A percentile compares a stretch with the other conserved stretches of the same genome.
Conservation (phyloP, 2,797 vertebrate genomes). For the Anniella stebbinsi region DNA sequence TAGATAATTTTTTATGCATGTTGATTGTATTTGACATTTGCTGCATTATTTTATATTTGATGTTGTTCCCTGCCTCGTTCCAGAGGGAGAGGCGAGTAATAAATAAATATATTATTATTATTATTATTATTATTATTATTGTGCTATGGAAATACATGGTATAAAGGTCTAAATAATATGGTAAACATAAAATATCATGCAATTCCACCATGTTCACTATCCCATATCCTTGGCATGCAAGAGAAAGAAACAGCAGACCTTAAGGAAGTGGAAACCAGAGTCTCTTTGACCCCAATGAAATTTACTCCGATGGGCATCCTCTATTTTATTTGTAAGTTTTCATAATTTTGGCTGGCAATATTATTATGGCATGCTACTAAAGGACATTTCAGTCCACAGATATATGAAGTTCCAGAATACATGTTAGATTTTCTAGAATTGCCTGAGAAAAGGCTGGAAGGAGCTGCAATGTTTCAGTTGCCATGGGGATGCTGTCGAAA, state of each 20-base stretch:
- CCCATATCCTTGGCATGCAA: background rate
- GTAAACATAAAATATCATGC: background rate
- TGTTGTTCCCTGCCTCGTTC: too few relatives aligned
- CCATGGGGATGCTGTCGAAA: constrained; percentile 16
- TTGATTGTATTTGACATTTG: background rate
- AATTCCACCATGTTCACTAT: background rate
- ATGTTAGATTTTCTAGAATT: background rate
- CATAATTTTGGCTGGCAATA: background rate
- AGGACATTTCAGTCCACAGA: background rate
- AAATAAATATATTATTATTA: too few relatives aligned
- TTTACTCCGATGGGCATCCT: background rate
- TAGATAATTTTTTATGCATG: too few relatives aligned
- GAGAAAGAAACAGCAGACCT: background rate
- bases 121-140: too few relatives aligned
- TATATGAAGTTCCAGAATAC: background rate
- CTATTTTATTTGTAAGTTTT: background rate
- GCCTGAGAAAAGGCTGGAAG: background rate
- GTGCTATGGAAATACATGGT: background rate
- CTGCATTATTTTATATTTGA: too few relatives aligned
- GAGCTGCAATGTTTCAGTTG: background rate
- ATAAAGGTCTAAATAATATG: background rate
- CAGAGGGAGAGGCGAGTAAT: too few relatives aligned
- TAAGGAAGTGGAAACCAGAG: background rate
- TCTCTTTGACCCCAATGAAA: background rate
- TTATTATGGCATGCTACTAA: background rate